Percentiles rank a stretch among this genome's conserved stretches.
Conservation (phyloP, 2,888 invertebrate species). For the Thera obeliscata region DNA sequence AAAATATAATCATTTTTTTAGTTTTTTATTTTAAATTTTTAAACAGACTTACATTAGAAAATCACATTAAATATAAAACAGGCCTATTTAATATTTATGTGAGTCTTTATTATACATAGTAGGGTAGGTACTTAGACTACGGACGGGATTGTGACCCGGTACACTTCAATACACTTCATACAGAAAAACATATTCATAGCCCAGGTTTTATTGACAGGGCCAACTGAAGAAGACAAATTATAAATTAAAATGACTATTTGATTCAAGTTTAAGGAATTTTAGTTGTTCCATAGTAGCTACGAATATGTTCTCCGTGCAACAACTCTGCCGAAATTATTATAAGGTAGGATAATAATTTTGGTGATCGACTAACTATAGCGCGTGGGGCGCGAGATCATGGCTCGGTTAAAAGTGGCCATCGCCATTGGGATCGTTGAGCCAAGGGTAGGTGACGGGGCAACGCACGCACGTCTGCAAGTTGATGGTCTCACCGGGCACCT, state of each 20-base stretch:
- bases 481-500: conserved; percentile 96
- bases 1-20: conserved; percentile 49
- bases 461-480: conserved; percentile 96
- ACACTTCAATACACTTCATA: conserved; percentile 70
- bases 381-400: conserved; percentile 76
- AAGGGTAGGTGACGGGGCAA: conserved; percentile 97
- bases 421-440: conserved; percentile 96
- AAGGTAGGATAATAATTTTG: conserved; percentile 41
- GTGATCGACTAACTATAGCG: conserved; percentile 73
- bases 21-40: conserved; percentile 80
- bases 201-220: conserved; percentile 27
- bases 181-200: conserved; percentile 74
- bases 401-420: conserved; percentile 91
- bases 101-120: conserved; percentile 84
- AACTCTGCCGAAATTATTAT: conserved; percentile 65
- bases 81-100: conserved; percentile 84
- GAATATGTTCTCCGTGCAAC: conserved; percentile 71
- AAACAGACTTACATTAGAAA: conserved; percentile 84
- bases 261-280: conserved; percentile 34
- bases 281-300: conserved; percentile 45
- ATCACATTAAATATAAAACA: conserved; percentile 84
- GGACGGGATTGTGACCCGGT: conserved; percentile 84
- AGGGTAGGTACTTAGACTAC: conserved; percentile 83
- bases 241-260: conserved; percentile 30
- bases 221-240: conserved; percentile 21